Evolutionary conservation across 2,888 invertebrate genomes (phyloP).

Genomic region (Steromphala cineraria): DNA sequence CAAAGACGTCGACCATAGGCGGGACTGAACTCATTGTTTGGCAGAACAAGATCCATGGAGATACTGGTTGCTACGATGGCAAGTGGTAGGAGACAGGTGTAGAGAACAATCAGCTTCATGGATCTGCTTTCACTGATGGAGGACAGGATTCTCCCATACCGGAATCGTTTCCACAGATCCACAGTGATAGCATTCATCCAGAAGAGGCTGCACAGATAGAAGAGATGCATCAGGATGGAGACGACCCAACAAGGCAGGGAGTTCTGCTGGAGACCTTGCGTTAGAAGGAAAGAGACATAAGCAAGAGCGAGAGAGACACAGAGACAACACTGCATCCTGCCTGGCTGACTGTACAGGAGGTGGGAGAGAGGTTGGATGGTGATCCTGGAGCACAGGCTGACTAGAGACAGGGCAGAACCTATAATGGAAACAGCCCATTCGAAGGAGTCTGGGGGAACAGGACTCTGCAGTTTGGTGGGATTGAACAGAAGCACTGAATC

Average conservation of each 20-base stretch:
- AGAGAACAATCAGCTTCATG: neutral
- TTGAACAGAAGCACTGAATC: too few relatives aligned
- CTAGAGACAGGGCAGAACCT: neutral
- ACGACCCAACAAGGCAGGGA: neutral
- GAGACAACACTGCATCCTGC: neutral
- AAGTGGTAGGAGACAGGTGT: neutral
- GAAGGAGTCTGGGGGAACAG: neutral
- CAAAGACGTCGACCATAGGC: neutral
- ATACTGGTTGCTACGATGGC: neutral
- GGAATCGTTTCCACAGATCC: neutral
- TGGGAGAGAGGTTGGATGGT: neutral
- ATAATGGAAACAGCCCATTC: neutral
- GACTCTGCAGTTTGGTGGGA: too few relatives aligned
- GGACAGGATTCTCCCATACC: neutral
- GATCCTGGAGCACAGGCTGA: neutral
- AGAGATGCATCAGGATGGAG: neutral
- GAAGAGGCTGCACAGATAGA: neutral
- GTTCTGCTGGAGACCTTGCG: neutral
- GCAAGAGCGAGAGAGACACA: neutral
- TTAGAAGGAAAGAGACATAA: neutral
- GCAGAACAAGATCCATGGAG: neutral
- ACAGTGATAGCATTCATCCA: neutral
- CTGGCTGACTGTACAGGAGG: neutral
- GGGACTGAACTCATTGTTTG: neutral
- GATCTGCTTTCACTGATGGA: neutral